phyloP scores from a whole-genome alignment of 2,113 vertebrate genomes.

The Mugil cephalus region DNA sequence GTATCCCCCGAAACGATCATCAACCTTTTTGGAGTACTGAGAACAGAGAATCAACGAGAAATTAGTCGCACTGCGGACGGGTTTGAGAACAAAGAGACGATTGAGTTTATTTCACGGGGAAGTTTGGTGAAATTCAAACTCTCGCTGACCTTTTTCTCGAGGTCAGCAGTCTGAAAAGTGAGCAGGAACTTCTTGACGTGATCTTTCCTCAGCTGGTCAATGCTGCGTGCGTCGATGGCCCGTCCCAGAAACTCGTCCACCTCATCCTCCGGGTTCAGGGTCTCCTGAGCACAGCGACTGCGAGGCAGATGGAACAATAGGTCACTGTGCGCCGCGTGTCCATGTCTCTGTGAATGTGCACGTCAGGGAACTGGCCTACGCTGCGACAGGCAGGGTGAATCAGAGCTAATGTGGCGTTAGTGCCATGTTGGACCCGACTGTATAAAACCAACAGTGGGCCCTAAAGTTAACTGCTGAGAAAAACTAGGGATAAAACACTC shows the following conservation, averaged over 20 bases:
- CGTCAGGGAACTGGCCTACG: conserved; percentile 24
- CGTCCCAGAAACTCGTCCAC: conserved; percentile 96
- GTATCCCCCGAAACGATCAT: conserved; percentile 92
- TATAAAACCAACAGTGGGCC: conserved; percentile 60
- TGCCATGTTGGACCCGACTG: conserved; percentile 45
- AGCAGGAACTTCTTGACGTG: conserved; percentile 96
- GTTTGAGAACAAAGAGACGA: neutral
- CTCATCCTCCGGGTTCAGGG: conserved; percentile 94
- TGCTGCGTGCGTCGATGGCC: conserved; percentile 96
- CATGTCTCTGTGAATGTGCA: conserved; percentile 21
- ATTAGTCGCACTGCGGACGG: neutral
- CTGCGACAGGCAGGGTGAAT: conserved; percentile 58
- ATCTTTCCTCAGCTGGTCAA: conserved; percentile 95
- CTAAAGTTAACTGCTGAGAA: conserved; percentile 43
- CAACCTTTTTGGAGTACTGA: conserved; percentile 95
- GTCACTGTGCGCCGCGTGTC: conserved; percentile 30
- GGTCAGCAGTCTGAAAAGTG: conserved; percentile 90
- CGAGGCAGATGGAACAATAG: conserved; percentile 37
- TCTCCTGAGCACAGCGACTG: conserved; percentile 92
- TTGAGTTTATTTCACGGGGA: neutral
- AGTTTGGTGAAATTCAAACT: neutral
- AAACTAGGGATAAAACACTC: conserved; percentile 77
- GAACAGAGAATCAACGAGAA: conserved; percentile 24
- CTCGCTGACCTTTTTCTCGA: conserved; percentile 92
- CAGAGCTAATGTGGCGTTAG: conserved; percentile 58